Conservation (phyloP, 2,888 invertebrate species). For the Drosophila diplacantha region DNA sequence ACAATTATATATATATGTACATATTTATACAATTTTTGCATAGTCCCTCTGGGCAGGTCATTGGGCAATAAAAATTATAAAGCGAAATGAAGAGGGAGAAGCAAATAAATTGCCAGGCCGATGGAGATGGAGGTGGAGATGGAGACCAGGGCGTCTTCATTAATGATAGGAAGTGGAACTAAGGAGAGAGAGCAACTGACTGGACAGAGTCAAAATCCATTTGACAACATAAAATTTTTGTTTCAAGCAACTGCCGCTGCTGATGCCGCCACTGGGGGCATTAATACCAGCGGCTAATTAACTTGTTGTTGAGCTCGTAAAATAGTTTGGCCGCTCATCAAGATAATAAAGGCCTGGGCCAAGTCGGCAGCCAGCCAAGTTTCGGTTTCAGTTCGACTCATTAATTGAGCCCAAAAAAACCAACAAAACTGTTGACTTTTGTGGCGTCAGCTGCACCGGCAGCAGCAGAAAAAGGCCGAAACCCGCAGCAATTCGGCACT, state of each 20-base stretch:
- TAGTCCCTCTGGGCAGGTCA: conserved; percentile 15
- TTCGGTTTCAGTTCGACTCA: conserved; percentile 38
- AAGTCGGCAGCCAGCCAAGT: conserved; percentile 38
- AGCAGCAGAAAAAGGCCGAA: conserved; percentile 15
- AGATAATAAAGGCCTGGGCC: conserved; percentile 54
- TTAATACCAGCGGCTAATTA: conserved; percentile 69
- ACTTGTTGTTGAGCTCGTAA: conserved; percentile 72
- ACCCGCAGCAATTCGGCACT: conserved; percentile 15
- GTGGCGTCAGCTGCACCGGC: conserved; percentile 51
- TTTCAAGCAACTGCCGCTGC: conserved; percentile 55
- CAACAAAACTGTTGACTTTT: conserved; percentile 28
- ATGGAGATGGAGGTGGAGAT: conserved; percentile 1
- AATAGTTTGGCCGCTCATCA: conserved; percentile 70
- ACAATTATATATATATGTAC: neutral
- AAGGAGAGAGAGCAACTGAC: neutral
- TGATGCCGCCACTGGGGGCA: conserved; percentile 43
- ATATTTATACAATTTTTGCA: conserved; percentile 30
- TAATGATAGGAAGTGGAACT: conserved; percentile 53
- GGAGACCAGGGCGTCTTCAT: conserved; percentile 46
- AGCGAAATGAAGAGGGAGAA: conserved; percentile 14
- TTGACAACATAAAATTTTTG: conserved; percentile 61
- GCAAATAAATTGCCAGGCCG: conserved; percentile 29
- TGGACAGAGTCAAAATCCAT: conserved; percentile 43
- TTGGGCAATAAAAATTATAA: conserved; percentile 55
- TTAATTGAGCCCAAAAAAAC: conserved; percentile 46